Base-by-base conservation (phyloP, 1,140 invertebrate genomes). In the Drosophila melanica region DNA sequence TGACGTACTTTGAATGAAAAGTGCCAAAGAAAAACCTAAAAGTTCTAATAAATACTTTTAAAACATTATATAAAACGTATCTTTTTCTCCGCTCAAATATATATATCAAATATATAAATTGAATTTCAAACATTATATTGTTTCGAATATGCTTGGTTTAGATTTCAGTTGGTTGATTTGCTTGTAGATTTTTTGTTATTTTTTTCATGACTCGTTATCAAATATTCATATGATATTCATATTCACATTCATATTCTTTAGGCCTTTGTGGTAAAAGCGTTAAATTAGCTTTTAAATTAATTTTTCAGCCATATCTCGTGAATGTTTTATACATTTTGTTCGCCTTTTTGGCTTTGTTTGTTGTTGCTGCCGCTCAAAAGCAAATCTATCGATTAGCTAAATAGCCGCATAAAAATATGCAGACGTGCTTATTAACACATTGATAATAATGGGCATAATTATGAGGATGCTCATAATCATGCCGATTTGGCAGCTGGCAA, bases 351-450 rank as follows among this genome's bases (percentile, higher is more conserved):
- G 9, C 33, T 9, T 44, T 55, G 5, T 37, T 39, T 67, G 27
- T 54, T 54, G n/a, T 20, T 41, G 63, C 27, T 41, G 35, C 11
- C 44, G 54, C 54, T 63, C 35, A 54, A 59, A 73, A 54, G 20
- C 41, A 69, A 68, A 68, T 68, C 62, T 62, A 73, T 62, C 50
- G 57, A 55, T 68, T 62, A 33, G 70, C 42, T 60, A 68, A 74
- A 74, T 69, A 14, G 16, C 57, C 42, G 41, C 33, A 73, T 60
- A 44, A 14, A 54, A 39, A 51, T 45, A 67, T 58, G 47, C 23
- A 53, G 42, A 53, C 41, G 18, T 27, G 70, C 47, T 54, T 54
- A 73, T 68, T 60, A 68, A 55, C 47, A 72, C 50, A 33, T 33
- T 58, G 27, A 57, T 44, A 10, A 44, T 35, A 35, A 51, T 18